Conservation (phyloP, 2,888 invertebrate species). For the Sepiola atlantica region DNA sequence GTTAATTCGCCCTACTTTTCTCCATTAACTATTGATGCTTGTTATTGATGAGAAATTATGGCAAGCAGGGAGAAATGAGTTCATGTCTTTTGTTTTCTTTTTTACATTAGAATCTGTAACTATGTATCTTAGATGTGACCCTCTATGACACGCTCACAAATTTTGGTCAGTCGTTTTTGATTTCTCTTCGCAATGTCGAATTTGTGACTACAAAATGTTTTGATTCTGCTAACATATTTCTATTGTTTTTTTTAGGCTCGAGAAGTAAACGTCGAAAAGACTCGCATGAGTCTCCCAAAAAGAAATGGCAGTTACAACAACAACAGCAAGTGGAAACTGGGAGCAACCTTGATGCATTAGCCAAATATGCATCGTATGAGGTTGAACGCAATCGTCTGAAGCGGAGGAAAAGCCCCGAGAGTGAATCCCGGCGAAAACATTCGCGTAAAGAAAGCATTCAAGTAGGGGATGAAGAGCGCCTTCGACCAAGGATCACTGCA, state of each 20-base stretch:
- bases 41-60: too few species aligned
- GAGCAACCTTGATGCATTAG: conserved; percentile 38
- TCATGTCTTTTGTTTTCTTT: too few species aligned
- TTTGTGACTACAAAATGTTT: too few species aligned
- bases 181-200: too few species aligned
- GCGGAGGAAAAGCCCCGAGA: conserved; percentile 36
- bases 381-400: conserved; percentile 42
- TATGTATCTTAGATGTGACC: too few species aligned
- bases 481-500: neutral
- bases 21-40: too few species aligned
- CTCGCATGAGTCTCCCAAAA: conserved; percentile 39
- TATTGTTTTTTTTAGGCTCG: neutral
- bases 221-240: neutral
- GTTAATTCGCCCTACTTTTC: too few species aligned
- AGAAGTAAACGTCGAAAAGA: conserved; percentile 44
- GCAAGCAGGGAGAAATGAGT: too few species aligned
- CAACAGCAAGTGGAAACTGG: conserved; percentile 37
- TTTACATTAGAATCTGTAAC: too few species aligned
- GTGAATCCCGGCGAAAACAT: conserved; percentile 33
- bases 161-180: too few species aligned
- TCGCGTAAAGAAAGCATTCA: neutral
- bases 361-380: conserved; percentile 40
- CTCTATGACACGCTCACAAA: too few species aligned
- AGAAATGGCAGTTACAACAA: conserved; percentile 45
- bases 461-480: neutral